Base-by-base conservation (phyloP, 1,140 invertebrate species). In the Drosophila setifemur region DNA sequence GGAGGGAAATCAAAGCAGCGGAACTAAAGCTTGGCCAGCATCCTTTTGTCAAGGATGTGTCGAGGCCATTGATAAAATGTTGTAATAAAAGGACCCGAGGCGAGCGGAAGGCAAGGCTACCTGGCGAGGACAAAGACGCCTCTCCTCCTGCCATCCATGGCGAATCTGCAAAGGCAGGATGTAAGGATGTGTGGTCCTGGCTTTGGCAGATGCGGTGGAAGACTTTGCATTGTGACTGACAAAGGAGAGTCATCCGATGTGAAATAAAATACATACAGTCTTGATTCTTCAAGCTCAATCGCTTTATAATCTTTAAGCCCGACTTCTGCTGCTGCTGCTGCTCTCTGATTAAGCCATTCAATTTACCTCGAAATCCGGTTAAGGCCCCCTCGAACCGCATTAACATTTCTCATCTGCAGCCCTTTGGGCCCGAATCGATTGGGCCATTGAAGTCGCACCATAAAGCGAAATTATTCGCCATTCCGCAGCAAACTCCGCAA, bases 1-100 rank as follows among this genome's bases (percentile, higher is more conserved):
- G n/a, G 11, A 16, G 11, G 44, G 54, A 75, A 86, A 75, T 85
- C 79, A 79, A 86, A 85, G 79, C 55, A 74, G 79, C 75, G 81
- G 77, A 79, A 86, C 79, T 79, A 86, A 85, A 86, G 81, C 81
- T 85, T 47, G 43, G 12, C 16, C 60, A 61, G 49, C 33, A 55
- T 60, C 49, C 35, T 50, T 64, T 31, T 74, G 16, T 40, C 37
- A 61, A 49, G 69, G 58, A 76, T 73, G 33, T 61, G 61, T 43
- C 70, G 70, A 45, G 50, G 31, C 33, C 58, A 78, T 42, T 54
- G 61, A 73, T 70, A 76, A 76, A 81, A 71, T 61, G 67, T 72
- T 67, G 68, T 61, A 68, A 75, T 61, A 58, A 61, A 61, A 43
- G 57, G 37, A 52, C 19, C 23, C 40, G 48, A 23, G 35, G 39